These are phyloP conservation scores for Tachysurus vachellii DNA, from an alignment of 2,113 vertebrate species.

Conservation along the genomic window DNA sequence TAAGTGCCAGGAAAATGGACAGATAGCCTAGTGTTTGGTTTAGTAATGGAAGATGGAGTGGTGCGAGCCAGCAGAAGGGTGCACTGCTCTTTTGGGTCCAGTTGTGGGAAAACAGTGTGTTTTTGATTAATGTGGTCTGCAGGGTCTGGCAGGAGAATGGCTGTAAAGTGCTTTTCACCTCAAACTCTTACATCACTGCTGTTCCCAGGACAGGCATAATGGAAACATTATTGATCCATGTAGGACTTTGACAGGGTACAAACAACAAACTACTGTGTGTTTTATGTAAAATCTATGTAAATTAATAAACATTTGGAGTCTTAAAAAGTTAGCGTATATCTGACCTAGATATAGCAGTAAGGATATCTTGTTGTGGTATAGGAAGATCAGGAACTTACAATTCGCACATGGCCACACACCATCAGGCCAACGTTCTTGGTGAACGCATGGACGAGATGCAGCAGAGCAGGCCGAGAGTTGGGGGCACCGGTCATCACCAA, in stretches of 20 bases:
- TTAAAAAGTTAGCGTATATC: background rate
- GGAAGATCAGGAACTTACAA: constrained; percentile 71
- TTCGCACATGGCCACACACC: constrained; percentile 93
- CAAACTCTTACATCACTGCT: constrained; percentile 42
- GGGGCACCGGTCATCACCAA: constrained; percentile 97
- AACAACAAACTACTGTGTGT: constrained; percentile 21
- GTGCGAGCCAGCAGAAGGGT: constrained; percentile 27
- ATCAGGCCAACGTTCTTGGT: constrained; percentile 97
- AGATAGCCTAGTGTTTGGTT: constrained; percentile 30
- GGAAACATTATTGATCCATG: constrained; percentile 45
- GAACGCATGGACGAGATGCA: constrained; percentile 92
- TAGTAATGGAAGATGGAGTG: constrained; percentile 43
- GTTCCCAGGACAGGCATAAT: constrained; percentile 38
- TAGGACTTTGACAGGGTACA: background rate
- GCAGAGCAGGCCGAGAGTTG: constrained; percentile 89
- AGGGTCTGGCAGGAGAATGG: constrained; percentile 6
- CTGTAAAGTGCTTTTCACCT: constrained; percentile 48
- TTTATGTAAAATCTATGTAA: background rate
- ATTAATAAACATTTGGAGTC: background rate
- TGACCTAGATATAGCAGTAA: background rate
- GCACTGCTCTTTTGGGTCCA: constrained; percentile 9
- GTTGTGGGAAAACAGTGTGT: constrained; percentile 39
- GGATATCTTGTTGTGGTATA: background rate
- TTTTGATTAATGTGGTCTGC: constrained; percentile 52
- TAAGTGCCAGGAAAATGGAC: constrained; percentile 53